Evolutionary conservation across 2,113 vertebrate genomes (phyloP).

Genomic region (Ageneiosus marmoratus): DNA sequence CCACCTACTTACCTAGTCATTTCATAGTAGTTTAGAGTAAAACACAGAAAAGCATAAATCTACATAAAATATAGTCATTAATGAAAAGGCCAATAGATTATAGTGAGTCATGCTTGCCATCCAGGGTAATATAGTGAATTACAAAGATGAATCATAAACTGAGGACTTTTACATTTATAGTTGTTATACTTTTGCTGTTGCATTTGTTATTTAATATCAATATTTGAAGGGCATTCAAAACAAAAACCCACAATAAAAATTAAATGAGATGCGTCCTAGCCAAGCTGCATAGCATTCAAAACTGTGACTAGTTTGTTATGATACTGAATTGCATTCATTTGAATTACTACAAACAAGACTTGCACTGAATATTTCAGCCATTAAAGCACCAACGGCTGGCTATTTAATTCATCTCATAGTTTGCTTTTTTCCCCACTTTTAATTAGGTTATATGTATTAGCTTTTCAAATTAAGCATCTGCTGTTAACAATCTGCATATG

Average conservation of each 20-base stretch:
- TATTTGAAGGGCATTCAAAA: slow-evolving; percentile 20
- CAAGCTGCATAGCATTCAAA: slow-evolving; percentile 27
- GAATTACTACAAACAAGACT: slow-evolving; percentile 47
- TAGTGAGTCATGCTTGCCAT: slow-evolving; percentile 13
- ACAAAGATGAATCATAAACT: neutral
- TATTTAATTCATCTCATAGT: slow-evolving; percentile 59
- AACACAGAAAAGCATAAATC: neutral
- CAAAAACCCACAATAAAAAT: slow-evolving; percentile 4
- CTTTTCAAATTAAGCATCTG: slow-evolving; percentile 67
- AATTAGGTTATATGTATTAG: slow-evolving; percentile 62
- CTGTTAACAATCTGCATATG: slow-evolving; percentile 68
- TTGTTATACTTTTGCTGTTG: slow-evolving; percentile 1
- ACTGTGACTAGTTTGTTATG: slow-evolving; percentile 33
- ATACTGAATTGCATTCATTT: slow-evolving; percentile 43
- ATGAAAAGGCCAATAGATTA: slow-evolving; percentile 40
- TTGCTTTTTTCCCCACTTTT: slow-evolving; percentile 58
- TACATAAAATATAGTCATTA: slow-evolving; percentile 18
- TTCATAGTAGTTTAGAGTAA: neutral
- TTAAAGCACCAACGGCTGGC: slow-evolving; percentile 48
- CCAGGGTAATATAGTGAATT: slow-evolving; percentile 14
- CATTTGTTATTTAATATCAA: slow-evolving; percentile 1
- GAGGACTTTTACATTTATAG: neutral
- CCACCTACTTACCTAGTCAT: neutral
- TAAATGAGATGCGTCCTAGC: slow-evolving; percentile 15
- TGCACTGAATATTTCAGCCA: slow-evolving; percentile 35